Base-by-base conservation (phyloP, 2,797 vertebrate genomes). In the Microchirus variegatus region DNA sequence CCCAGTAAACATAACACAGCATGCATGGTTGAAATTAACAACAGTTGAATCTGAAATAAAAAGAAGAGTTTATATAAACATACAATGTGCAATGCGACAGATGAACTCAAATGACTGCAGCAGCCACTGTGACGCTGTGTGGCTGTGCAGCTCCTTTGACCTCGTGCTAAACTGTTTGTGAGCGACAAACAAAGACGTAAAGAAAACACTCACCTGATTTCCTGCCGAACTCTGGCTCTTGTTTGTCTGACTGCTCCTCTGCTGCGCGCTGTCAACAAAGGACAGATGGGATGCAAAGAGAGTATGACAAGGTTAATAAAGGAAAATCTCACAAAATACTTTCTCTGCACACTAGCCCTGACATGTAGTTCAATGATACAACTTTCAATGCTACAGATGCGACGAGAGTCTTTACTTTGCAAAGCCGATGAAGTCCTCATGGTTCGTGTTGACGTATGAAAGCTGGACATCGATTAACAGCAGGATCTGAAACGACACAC, bases 381-480 rank as follows among this genome's bases (percentile, higher is more conserved):
- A 58, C 44, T 62, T 69, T 58, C 17, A 16, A 44, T 42, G n/a
- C 10, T 61, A 77, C 41, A 36, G 66, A 67, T 54, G n/a, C n/a
- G n/a, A n/a, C n/a, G 51, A 36, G 36, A 56, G 57, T 77, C 10
- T 94, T 73, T 95, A 98, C 97, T 96, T 98, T 66, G 96, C 96
- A 37, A 99, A 98, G 81, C 96, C 97, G 73, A 99, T 99, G 90
- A 98, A 99, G 82, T 99, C 97, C 87, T 99, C 97, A 0, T 99
- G 97, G 87, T 99, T 99, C 16, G 97, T 99, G 84, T 99, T 99
- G 89, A 99, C 96, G 75, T 99, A 99, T 15, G 96, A 95, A 15
- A 99, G 94, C 88, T 99, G 96, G 64, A 99, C 93, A 72, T 99
- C 97, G 76, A 98, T 98, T 83, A 98, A 53, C 43, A 98, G 86